A percentile compares a stretch with the other conserved stretches of the same genome.
Conservation (phyloP, 2,888 invertebrate species). For the Phyllotreta cruciferae region DNA sequence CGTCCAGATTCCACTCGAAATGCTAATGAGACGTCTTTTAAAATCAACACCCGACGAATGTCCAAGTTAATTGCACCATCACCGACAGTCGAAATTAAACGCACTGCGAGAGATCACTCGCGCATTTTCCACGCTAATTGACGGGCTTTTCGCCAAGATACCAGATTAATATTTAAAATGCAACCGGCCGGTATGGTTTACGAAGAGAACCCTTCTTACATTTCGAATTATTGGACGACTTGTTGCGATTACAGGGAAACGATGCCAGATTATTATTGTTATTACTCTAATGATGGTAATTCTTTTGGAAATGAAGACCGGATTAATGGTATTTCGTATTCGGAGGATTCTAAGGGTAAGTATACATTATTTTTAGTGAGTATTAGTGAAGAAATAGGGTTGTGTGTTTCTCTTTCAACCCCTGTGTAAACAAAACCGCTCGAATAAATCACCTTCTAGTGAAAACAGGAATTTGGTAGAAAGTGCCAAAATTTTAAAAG, state of each 20-base stretch:
- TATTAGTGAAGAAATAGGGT: background rate
- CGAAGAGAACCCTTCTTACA: background rate
- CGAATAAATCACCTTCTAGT: slow-evolving; percentile 48
- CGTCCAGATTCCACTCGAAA: slow-evolving; percentile 45
- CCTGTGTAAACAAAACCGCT: slow-evolving; percentile 12
- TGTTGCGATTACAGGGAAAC: background rate
- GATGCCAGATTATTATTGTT: background rate
- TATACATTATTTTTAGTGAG: background rate
- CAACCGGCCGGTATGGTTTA: background rate
- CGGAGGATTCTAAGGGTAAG: slow-evolving; percentile 42
- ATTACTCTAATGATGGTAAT: background rate
- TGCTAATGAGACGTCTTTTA: slow-evolving; percentile 45
- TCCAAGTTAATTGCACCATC: slow-evolving; percentile 45
- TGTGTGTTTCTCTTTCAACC: background rate
- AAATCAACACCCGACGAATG: slow-evolving; percentile 40
- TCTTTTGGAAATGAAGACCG: slow-evolving; percentile 30
- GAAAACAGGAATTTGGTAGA: slow-evolving; percentile 44
- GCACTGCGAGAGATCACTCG: slow-evolving; percentile 30
- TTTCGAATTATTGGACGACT: too few species aligned
- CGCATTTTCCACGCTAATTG: slow-evolving; percentile 13
- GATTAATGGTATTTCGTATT: slow-evolving; percentile 36
- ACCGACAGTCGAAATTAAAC: slow-evolving; percentile 34
- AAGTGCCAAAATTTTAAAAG: slow-evolving; percentile 7
- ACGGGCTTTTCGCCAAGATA: background rate
- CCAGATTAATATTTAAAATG: background rate